Base-by-base conservation (phyloP, 2,113 vertebrate species). In the Alethe castanea region DNA sequence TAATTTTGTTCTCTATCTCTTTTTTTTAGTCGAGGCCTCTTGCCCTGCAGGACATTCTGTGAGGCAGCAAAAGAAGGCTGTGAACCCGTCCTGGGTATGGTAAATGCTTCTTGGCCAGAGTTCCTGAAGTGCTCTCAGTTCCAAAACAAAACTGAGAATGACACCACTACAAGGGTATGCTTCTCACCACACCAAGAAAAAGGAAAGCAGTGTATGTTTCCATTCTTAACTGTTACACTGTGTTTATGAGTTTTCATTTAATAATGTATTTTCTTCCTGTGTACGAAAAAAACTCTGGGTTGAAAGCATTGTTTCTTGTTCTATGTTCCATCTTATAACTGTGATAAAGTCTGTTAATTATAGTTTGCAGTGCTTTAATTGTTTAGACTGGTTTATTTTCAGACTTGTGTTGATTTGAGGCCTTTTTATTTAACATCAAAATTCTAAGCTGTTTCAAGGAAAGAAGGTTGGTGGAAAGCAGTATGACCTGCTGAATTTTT, bases 91-190 rank as follows among this genome's bases (percentile, higher is more conserved):
- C 98, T 99, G 56, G 98, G 98, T 93, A 98, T 99, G 98, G 99
- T 99, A 82, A 99, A 99, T 48, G 98, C 98, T 83, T 99, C 99
- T 54, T 99, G 99, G 99, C 99, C 99, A 0, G 98, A 98, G 47
- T 99, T 99, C 97, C 98, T 99, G 77, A 98, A 98, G 74, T 99
- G 99, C 94, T 99, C 99, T 20, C 99, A 99, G 95, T 99, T 99
- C 96, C 97, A 91, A 94, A 98, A 98, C 83, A 85, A 83, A 96
- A 97, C 92, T 12, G 96, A 97, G 71, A 97, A 94, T 69, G 83
- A 66, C 90, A 94, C 96, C 33, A 5, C 12, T 87, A 73, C 95
- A 38, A 92, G 86, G 56, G 67, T 95, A 67, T 99, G 99, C 95
- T 99, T 99, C 95, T 98, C 98, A 4, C 99, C 98, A 1, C 88